phyloP scores from a whole-genome alignment of 1,140 invertebrate species.

The Oedothorax gibbosus region DNA sequence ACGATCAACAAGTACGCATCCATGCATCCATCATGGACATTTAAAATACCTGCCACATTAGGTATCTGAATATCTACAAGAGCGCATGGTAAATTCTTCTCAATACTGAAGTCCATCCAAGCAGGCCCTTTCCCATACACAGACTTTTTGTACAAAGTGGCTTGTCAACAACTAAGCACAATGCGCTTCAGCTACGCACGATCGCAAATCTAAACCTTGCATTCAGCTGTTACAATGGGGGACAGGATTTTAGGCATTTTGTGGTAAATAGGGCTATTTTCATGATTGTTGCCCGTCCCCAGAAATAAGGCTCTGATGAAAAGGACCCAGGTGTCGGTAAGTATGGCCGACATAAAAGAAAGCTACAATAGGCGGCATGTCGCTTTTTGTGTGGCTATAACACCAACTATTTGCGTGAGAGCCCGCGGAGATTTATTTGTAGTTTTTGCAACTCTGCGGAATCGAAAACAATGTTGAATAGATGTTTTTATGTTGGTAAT shows the following conservation, averaged over 20 bases:
- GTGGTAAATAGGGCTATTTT: slow-evolving; percentile 42
- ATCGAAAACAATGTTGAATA: not conserved
- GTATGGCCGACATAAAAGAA: not conserved
- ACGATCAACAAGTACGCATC: too few species aligned
- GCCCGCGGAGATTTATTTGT: slow-evolving; percentile 18
- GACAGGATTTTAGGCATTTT: slow-evolving; percentile 36
- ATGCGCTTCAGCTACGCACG: not conserved
- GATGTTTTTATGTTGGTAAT: too few species aligned
- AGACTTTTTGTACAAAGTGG: not conserved
- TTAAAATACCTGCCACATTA: too few species aligned
- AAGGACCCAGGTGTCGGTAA: slow-evolving; percentile 38
- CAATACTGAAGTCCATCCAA: too few species aligned
- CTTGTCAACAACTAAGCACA: slow-evolving; percentile 28
- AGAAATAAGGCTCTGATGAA: not conserved
- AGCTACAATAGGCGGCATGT: slow-evolving; percentile 7
- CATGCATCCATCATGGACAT: too few species aligned
- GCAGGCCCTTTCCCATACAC: too few species aligned
- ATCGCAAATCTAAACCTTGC: slow-evolving; percentile 25
- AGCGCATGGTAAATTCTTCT: too few species aligned
- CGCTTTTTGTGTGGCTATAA: slow-evolving; percentile 13
- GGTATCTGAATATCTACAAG: too few species aligned
- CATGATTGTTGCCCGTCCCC: slow-evolving; percentile 8
- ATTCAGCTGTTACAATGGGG: slow-evolving; percentile 40
- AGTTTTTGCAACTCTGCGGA: not conserved
- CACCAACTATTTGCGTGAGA: not conserved